Evolutionary conservation across 1,140 invertebrate genomes (phyloP).

Genomic region (Eumeta japonica): DNA sequence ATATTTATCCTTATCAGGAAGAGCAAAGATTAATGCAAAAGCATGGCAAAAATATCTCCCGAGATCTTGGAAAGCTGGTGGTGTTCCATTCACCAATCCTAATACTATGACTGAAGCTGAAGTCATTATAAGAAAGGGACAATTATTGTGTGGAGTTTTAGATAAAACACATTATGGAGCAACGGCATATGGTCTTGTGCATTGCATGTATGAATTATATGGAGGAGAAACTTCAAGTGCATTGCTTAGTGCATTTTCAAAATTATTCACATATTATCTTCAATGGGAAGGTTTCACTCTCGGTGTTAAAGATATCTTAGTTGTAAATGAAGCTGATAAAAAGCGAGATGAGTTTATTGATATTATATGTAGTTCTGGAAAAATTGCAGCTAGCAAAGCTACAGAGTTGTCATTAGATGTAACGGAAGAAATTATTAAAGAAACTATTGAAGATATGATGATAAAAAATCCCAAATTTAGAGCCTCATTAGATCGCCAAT

Average conservation of each 20-base stretch:
- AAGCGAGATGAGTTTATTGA: constrained; percentile 72
- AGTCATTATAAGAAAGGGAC: constrained; percentile 86
- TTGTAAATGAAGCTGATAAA: constrained; percentile 69
- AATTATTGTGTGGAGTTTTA: constrained; percentile 89
- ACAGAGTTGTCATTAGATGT: constrained; percentile 66
- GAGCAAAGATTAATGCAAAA: constrained; percentile 81
- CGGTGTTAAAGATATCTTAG: constrained; percentile 92
- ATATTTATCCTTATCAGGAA: constrained; percentile 75
- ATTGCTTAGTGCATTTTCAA: constrained; percentile 85
- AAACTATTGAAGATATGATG: constrained; percentile 71
- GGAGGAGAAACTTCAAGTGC: constrained; percentile 80
- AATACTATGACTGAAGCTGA: constrained; percentile 84
- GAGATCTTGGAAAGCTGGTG: constrained; percentile 64
- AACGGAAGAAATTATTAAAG: constrained; percentile 59
- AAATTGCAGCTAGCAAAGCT: constrained; percentile 67
- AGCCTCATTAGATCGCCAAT: constrained; percentile 76
- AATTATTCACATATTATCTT: constrained; percentile 88
- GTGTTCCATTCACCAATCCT: constrained; percentile 57
- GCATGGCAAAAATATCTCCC: constrained; percentile 67
- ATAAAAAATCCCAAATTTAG: constrained; percentile 75
- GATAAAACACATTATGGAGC: constrained; percentile 97
- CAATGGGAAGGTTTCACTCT: constrained; percentile 92
- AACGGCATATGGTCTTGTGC: constrained; percentile 89
- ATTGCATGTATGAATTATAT: constrained; percentile 93
- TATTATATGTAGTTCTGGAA: constrained; percentile 65